Evolutionary conservation across 2,888 invertebrate genomes (phyloP), one percentile per base, ranked within the genome.

Genomic region (Sinelater perroti): DNA sequence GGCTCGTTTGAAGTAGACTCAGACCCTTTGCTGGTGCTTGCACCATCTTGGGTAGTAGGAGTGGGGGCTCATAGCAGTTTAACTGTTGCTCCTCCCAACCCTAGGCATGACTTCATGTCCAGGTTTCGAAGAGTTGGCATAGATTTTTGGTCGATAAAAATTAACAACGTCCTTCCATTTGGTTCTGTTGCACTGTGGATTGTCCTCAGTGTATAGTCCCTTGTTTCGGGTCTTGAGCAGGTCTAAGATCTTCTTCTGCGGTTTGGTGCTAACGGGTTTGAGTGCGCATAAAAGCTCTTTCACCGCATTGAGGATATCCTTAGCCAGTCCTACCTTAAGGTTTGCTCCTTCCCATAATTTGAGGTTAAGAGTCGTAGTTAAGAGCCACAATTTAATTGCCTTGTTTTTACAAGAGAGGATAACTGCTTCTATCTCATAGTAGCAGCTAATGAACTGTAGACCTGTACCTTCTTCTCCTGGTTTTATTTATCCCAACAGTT

Each of bases 211-310:
- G 2, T 1, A 5, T 13, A 18, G 38, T 1, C 21, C 21, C 10
- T 38, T 18, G 16, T 38, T 18, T 8, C 21, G 20, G 10, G 20
- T 38, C 11, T 38, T 17, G n/a, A 38, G 38, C 1, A 38, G n/a
- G 1, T 18, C 5, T 1, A 20, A 10, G 38, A 38, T 38, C 38
- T 38, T 38, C n/a, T n/a, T n/a, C n/a, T n/a, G n/a, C n/a, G n/a
- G n/a, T n/a, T n/a, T n/a, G n/a, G n/a, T n/a, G n/a, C n/a, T n/a
- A 2, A 5, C 8, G 1, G 38, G 20, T 38, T 38, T 13, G 3
- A 20, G 18, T 10, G 10, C 38, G 10, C 21, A 18, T 11, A 38
- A 21, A 11, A 38, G 8, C 1, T 20, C 38, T 38, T 38, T 38
- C 4, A 18, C 20, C 20, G 21, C 35, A n/a, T n/a, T n/a, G n/a